These are phyloP conservation scores for Camptogramma bilineatum DNA, from an alignment of 2,888 invertebrate species.

Conservation along the genomic window DNA sequence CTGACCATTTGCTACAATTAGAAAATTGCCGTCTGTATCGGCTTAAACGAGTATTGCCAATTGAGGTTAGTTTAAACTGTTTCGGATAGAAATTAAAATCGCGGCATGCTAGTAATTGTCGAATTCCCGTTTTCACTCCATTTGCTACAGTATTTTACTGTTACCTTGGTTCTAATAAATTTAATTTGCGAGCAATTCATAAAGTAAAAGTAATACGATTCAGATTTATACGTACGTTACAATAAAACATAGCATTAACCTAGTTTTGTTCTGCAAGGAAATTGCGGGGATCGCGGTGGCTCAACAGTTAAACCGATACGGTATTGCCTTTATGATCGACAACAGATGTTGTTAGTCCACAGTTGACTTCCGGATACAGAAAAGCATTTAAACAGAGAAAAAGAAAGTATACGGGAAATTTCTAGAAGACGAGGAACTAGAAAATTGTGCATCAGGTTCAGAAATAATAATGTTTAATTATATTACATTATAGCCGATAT, in stretches of 20 bases:
- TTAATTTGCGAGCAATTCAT: background rate
- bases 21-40: slow-evolving; percentile 44
- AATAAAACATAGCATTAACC: slow-evolving; percentile 22
- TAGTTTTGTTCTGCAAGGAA: slow-evolving; percentile 11
- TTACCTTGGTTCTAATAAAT: background rate
- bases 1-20: slow-evolving; percentile 43
- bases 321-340: slow-evolving; percentile 35
- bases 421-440: slow-evolving; percentile 23
- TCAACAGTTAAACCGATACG: slow-evolving; percentile 33
- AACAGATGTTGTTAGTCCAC: slow-evolving; percentile 42
- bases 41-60: slow-evolving; percentile 40
- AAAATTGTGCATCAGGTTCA: slow-evolving; percentile 6
- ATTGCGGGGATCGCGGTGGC: slow-evolving; percentile 13
- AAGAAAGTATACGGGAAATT: slow-evolving; percentile 47
- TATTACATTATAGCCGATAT: background rate
- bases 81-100: slow-evolving; percentile 34
- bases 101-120: slow-evolving; percentile 18
- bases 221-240: background rate
- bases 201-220: background rate
- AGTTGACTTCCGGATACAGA: slow-evolving; percentile 48
- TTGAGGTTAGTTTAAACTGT: slow-evolving; percentile 40
- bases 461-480: background rate
- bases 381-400: slow-evolving; percentile 51
- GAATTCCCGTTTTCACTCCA: slow-evolving; percentile 19
- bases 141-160: slow-evolving; percentile 9